A percentile compares a stretch with the other conserved stretches of the same genome.
Evolutionary conservation across 2,797 vertebrate genomes (phyloP).

Genomic region (Gallinago nigripennis): DNA sequence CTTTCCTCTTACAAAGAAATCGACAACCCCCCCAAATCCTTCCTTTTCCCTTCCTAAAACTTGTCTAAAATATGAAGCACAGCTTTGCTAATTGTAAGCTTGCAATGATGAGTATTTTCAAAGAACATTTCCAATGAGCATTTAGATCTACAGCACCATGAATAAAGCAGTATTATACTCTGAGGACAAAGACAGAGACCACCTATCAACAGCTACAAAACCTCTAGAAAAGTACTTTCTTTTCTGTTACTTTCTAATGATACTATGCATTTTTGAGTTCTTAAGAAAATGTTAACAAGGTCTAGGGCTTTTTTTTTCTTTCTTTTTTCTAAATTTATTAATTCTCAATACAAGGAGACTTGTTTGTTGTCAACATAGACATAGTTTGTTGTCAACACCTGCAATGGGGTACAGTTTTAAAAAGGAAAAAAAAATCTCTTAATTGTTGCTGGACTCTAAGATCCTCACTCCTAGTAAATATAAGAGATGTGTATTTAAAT

Average conservation of each 20-base stretch:
- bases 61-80: not conserved
- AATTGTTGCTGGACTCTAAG: not conserved
- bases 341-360: not conserved
- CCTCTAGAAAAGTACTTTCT: not conserved
- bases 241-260: not conserved
- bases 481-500: not conserved
- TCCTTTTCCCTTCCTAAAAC: not conserved
- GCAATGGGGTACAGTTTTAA: not conserved
- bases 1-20: not conserved
- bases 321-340: not conserved
- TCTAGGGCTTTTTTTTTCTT: not conserved
- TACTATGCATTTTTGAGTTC: not conserved
- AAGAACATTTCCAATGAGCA: not conserved
- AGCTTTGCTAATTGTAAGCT: not conserved
- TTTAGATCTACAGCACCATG: not conserved
- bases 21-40: not conserved
- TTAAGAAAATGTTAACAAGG: not conserved
- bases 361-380: not conserved
- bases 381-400: not conserved
- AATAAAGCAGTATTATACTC: not conserved
- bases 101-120: not conserved
- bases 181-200: not conserved
- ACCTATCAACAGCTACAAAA: not conserved
- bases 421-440: not conserved
- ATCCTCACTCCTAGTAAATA: not conserved